Percentiles rank a stretch among this genome's conserved stretches.
These are phyloP conservation scores for Passer domesticus DNA, from an alignment of 2,113 vertebrate species.

Conservation along the genomic window DNA sequence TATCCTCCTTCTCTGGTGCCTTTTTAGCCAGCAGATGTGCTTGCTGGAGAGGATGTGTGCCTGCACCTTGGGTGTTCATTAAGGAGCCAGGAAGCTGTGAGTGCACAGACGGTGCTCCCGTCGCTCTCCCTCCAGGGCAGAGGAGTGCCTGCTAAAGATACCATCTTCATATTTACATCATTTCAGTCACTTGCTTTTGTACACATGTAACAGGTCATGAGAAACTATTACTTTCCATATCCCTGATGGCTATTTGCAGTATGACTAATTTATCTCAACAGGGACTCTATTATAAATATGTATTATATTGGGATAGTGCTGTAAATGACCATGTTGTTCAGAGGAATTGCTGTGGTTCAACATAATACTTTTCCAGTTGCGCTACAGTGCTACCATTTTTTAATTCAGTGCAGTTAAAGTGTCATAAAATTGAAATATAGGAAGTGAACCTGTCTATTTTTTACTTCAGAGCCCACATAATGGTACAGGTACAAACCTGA, in stretches of 20 bases:
- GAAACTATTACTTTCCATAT: constrained; percentile 51
- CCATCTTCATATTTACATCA: constrained; percentile 38
- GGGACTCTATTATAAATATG: not conserved
- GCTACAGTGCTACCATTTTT: not conserved
- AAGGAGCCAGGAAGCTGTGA: not conserved
- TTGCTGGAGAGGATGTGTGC: not conserved
- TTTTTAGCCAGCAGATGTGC: not conserved
- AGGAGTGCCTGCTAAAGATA: constrained; percentile 41
- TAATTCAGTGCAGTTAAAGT: not conserved
- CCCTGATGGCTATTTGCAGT: constrained; percentile 40
- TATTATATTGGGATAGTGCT: not conserved
- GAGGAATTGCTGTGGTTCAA: not conserved
- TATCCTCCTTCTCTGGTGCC: not conserved
- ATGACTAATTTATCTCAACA: constrained; percentile 25
- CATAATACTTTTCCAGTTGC: not conserved
- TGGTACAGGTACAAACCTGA: not conserved
- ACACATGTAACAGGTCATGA: constrained; percentile 28
- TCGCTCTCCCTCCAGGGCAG: not conserved
- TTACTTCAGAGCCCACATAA: not conserved
- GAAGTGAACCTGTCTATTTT: not conserved
- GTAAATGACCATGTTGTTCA: not conserved
- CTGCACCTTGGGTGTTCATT: not conserved
- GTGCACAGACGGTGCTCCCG: not conserved
- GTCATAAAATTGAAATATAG: not conserved
- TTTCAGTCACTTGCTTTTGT: constrained; percentile 38